These are phyloP conservation scores for Eubucco bourcierii DNA, from an alignment of 2,113 vertebrate species.

Conservation along the genomic window DNA sequence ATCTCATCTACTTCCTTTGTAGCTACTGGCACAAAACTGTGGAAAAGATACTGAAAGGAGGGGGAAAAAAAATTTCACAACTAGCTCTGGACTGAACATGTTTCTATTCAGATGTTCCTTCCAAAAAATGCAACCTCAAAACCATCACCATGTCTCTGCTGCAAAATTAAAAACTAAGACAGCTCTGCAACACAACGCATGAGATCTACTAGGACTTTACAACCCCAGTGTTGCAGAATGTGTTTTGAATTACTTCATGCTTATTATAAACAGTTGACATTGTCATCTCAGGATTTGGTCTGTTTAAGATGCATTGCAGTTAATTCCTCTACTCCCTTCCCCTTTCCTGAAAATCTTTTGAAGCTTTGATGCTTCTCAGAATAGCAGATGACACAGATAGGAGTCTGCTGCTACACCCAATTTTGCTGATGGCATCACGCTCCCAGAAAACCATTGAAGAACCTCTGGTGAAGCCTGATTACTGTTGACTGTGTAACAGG, in stretches of 20 bases:
- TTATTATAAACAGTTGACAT: constrained; percentile 12
- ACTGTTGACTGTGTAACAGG: not conserved
- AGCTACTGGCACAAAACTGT: not conserved
- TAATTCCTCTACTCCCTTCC: not conserved
- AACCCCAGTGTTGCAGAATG: not conserved
- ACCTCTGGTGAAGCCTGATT: not conserved
- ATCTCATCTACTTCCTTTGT: not conserved
- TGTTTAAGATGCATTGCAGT: not conserved
- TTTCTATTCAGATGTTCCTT: not conserved
- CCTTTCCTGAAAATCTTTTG: not conserved
- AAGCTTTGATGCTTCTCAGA: not conserved
- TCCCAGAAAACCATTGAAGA: not conserved
- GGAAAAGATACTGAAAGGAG: not conserved
- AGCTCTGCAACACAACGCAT: not conserved
- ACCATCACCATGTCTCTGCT: not conserved
- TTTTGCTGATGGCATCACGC: not conserved
- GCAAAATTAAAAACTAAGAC: not conserved
- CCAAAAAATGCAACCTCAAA: not conserved
- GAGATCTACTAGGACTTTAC: not conserved
- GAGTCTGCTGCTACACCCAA: not conserved
- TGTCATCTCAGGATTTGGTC: constrained; percentile 6
- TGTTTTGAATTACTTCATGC: not conserved
- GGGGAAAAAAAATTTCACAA: not conserved
- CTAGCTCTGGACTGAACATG: not conserved
- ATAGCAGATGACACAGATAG: not conserved